These are phyloP conservation scores for Merluccius polli DNA, from an alignment of 2,797 vertebrate species.

Conservation along the genomic window DNA sequence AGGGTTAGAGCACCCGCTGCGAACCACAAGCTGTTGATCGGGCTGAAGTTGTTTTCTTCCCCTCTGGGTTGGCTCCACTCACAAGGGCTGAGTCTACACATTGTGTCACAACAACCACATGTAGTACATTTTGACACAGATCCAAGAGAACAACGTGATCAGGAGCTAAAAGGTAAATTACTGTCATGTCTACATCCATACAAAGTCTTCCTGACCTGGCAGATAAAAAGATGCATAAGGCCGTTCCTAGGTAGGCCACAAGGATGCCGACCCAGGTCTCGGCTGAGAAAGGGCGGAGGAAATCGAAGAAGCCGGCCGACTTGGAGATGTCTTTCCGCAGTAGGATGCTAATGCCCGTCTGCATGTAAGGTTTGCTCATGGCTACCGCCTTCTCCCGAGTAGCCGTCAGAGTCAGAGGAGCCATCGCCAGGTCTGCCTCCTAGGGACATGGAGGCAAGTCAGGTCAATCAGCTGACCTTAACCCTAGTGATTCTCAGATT, in stretches of 20 bases:
- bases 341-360: constrained; percentile 86
- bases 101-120: not conserved
- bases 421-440: constrained; percentile 86
- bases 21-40: constrained; percentile 86
- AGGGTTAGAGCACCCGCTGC: constrained; percentile 81
- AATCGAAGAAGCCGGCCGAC: constrained; percentile 74
- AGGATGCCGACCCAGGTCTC: constrained; percentile 84
- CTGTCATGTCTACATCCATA: not conserved
- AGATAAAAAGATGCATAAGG: constrained; percentile 79
- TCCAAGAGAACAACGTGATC: not conserved
- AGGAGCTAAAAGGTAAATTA: not conserved
- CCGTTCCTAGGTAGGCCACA: constrained; percentile 78
- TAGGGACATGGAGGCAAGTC: constrained; percentile 37
- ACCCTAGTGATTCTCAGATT: not conserved
- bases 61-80: constrained; percentile 82
- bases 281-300: constrained; percentile 81
- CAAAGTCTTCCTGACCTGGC: constrained; percentile 64
- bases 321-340: constrained; percentile 77
- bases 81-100: constrained; percentile 80
- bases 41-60: constrained; percentile 76
- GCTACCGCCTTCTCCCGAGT: constrained; percentile 77
- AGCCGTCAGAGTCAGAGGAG: constrained; percentile 83
- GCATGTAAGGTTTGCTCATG: constrained; percentile 88
- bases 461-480: not conserved
- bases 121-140: not conserved